phyloP scores from a whole-genome alignment of 2,888 invertebrate genomes.

The Arenicola marina region DNA sequence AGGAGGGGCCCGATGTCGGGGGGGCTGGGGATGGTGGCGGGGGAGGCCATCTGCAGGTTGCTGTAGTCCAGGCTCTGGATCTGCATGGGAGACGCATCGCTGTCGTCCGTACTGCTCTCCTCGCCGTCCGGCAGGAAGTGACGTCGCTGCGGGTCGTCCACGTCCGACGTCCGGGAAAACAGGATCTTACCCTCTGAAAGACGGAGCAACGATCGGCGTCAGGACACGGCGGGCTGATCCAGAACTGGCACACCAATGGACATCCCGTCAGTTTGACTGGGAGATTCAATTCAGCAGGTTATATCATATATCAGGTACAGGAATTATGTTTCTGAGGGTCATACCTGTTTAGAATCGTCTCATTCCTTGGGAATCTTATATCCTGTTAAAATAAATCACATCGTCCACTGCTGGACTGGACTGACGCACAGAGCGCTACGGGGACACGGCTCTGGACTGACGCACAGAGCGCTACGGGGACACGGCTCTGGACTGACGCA shows the following conservation, averaged over 20 bases:
- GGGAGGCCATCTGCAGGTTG: background rate
- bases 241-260: background rate
- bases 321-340: too few species aligned
- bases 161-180: constrained; percentile 91
- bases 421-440: too few species aligned
- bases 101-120: constrained; percentile 73
- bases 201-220: background rate
- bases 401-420: too few species aligned
- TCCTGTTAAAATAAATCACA: too few species aligned
- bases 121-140: constrained; percentile 87
- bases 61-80: background rate
- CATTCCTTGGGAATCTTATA: too few species aligned
- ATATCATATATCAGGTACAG: too few species aligned
- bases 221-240: too few species aligned
- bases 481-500: too few species aligned
- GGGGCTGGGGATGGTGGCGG: constrained; percentile 29
- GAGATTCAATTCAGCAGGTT: too few species aligned
- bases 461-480: too few species aligned
- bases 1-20: constrained; percentile 39
- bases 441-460: too few species aligned
- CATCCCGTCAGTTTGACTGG: background rate
- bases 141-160: constrained; percentile 74
- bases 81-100: constrained; percentile 50
- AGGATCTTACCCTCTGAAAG: constrained; percentile 80
- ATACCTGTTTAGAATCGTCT: too few species aligned